Conservation (phyloP, 2,888 invertebrate species). For the Volucella zonaria region DNA sequence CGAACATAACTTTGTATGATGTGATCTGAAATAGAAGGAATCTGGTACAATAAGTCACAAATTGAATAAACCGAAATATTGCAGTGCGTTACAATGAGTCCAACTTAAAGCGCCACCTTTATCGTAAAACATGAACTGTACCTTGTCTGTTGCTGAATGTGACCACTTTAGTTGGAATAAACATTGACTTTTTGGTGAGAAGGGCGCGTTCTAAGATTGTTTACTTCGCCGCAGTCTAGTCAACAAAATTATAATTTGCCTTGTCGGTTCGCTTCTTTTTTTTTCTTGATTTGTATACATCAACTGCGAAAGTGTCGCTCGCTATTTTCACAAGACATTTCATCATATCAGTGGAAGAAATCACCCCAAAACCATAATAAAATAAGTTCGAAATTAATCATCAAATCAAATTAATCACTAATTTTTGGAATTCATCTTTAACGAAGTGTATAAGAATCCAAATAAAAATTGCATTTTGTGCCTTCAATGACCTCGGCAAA, state of each 20-base stretch:
- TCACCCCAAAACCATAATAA: background rate
- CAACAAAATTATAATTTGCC: constrained; percentile 54
- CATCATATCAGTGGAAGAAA: constrained; percentile 23
- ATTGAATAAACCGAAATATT: too few species aligned
- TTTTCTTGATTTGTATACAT: constrained; percentile 61
- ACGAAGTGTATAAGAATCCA: background rate
- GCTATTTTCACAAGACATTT: constrained; percentile 42
- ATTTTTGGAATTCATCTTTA: constrained; percentile 26
- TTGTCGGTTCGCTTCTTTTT: constrained; percentile 9
- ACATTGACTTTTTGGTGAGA: constrained; percentile 1
- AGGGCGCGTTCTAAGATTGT: constrained; percentile 46
- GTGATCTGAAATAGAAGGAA: too few species aligned
- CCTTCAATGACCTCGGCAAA: constrained; percentile 59
- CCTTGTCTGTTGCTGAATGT: background rate
- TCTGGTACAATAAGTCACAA: too few species aligned
- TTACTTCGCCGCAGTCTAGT: constrained; percentile 56
- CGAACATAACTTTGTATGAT: too few species aligned
- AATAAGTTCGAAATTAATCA: constrained; percentile 14
- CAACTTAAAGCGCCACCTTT: constrained; percentile 9
- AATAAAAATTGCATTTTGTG: constrained; percentile 48
- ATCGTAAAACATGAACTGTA: background rate
- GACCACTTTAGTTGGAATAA: background rate
- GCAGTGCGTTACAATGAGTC: too few species aligned
- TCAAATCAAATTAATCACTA: constrained; percentile 22
- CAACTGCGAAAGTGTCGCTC: constrained; percentile 61